Evolutionary conservation across 2,888 invertebrate species (phyloP).

Genomic region (Callosobruchus maculatus): DNA sequence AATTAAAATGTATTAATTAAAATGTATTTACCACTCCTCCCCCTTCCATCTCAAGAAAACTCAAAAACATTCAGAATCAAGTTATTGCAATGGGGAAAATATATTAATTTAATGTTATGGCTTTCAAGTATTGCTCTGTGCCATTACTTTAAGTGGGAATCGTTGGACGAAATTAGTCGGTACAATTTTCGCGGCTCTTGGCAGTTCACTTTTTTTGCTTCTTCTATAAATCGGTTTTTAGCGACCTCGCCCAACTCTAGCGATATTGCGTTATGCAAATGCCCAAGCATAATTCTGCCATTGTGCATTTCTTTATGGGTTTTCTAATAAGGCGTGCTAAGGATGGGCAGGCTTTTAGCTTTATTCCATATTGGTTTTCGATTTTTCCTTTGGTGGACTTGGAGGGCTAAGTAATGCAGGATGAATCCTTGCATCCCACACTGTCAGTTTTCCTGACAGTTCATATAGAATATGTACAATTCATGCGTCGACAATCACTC

Average conservation of each 20-base stretch:
- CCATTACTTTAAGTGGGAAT: neutral
- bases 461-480: no score
- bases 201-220: neutral
- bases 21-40: no score
- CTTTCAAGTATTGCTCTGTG: no score
- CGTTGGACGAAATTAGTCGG: neutral
- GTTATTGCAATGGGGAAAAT: no score
- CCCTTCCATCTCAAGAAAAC: no score
- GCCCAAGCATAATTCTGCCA: constrained; percentile 18
- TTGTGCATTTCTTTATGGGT: constrained; percentile 20
- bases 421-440: neutral
- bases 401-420: neutral
- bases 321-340: constrained; percentile 20
- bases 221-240: neutral
- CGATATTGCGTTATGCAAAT: constrained; percentile 14
- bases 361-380: neutral
- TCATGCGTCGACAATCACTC: no score
- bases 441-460: no score
- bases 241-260: neutral
- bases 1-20: no score
- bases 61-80: no score
- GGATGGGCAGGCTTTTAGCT: neutral
- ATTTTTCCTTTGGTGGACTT: neutral
- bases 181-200: neutral
- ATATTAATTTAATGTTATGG: no score